Conservation (phyloP, 2,113 vertebrate genomes). For the Halichoerus grypus region DNA sequence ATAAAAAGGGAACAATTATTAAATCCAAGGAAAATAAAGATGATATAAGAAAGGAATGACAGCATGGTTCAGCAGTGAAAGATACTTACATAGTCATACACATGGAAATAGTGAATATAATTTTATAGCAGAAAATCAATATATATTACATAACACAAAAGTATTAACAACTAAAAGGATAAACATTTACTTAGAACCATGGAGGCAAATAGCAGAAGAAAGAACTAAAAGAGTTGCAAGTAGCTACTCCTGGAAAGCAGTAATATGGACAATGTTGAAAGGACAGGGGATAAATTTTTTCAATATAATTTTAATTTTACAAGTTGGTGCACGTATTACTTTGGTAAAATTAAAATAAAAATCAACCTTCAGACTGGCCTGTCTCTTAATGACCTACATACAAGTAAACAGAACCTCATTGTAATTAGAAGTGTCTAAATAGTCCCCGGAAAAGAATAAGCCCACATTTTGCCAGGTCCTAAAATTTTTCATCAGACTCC, state of each 20-base stretch:
- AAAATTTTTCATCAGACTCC: not conserved
- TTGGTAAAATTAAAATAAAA: conserved; percentile 42
- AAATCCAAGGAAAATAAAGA: conserved; percentile 1
- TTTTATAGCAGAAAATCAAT: not conserved
- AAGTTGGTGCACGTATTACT: not conserved
- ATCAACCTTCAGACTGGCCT: not conserved
- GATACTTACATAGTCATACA: not conserved
- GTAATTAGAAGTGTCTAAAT: not conserved
- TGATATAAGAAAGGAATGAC: not conserved
- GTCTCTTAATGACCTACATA: not conserved
- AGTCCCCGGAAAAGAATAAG: not conserved
- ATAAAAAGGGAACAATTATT: not conserved
- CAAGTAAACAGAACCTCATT: not conserved
- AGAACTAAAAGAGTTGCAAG: not conserved
- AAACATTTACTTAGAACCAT: not conserved
- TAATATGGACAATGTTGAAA: not conserved
- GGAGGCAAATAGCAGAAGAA: not conserved
- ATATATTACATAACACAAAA: not conserved
- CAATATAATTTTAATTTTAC: not conserved
- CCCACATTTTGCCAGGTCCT: not conserved
- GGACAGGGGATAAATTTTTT: not conserved
- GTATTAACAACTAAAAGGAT: not conserved
- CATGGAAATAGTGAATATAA: not conserved
- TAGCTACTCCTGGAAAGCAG: not conserved
- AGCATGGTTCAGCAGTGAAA: not conserved